Conservation (phyloP, 2,797 vertebrate species). For the Ctenosaura bakeri region DNA sequence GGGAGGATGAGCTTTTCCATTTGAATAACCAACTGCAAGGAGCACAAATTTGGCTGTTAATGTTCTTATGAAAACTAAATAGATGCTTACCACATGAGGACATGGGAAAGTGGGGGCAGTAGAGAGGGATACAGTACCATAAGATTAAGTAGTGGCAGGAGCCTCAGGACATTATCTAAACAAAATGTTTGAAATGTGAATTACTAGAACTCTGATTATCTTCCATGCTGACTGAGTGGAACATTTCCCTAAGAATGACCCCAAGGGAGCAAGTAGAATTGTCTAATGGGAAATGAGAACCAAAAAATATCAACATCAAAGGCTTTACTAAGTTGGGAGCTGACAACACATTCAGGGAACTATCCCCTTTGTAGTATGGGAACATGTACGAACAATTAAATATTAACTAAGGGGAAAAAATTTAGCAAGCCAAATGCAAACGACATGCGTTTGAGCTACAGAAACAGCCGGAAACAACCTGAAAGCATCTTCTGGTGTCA, state of each 20-base stretch:
- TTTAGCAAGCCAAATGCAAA: slow-evolving; percentile 49
- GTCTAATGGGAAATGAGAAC: slow-evolving; percentile 38
- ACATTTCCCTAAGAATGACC: slow-evolving; percentile 39
- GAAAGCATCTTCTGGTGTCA: slow-evolving; percentile 14
- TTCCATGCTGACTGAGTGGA: neutral
- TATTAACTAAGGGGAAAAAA: slow-evolving; percentile 27
- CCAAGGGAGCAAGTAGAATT: slow-evolving; percentile 31
- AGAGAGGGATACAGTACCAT: slow-evolving; percentile 21
- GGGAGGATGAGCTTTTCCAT: neutral
- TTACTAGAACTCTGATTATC: slow-evolving; percentile 20
- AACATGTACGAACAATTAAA: slow-evolving; percentile 33
- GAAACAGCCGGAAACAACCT: slow-evolving; percentile 16
- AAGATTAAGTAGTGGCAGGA: slow-evolving; percentile 46
- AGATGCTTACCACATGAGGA: slow-evolving; percentile 21
- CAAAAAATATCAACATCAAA: slow-evolving; percentile 42
- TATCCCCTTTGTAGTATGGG: slow-evolving; percentile 36
- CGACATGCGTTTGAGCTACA: slow-evolving; percentile 29
- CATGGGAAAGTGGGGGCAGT: slow-evolving; percentile 20
- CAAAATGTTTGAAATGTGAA: slow-evolving; percentile 28
- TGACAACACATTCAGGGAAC: neutral
- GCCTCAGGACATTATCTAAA: slow-evolving; percentile 35
- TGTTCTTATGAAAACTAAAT: neutral
- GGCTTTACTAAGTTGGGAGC: slow-evolving; percentile 47
- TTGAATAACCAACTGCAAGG: neutral
- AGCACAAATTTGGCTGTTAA: neutral